Evolutionary conservation across 2,113 vertebrate genomes (phyloP), one percentile per base, ranked within the genome.

Genomic region (Natator depressus): DNA sequence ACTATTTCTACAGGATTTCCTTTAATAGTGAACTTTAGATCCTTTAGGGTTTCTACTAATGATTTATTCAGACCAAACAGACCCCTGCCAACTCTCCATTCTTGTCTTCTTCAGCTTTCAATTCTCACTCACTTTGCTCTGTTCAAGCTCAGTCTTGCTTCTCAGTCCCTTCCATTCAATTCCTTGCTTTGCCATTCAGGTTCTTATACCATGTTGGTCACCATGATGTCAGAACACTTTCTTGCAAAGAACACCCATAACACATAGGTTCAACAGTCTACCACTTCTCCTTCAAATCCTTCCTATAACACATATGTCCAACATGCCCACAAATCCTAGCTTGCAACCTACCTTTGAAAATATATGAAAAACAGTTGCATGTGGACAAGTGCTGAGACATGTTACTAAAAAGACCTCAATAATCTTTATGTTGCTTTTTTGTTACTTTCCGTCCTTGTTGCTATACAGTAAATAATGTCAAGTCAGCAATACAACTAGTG

Each of bases 401-500:
- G 2, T 79, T 54, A 2, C 25, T 92, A 76, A 9, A 24, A 72
- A 55, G 51, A 47, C 27, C 90, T 91, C 57, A 55, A 69, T 38
- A 42, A 38, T 80, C 29, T 86, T 95, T 93, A 88, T 91, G 54
- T 89, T 92, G 11, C 35, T 49, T 88, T n/a, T 82, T 35, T 84
- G 8, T 87, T 91, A 89, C 83, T 90, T 38, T n/a, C 72, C 4
- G 42, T 42, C 24, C 38, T 42, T 10, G n/a, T 38, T 75, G 8
- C 6, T 83, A 17, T 80, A 11, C 53, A 85, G 29, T 59, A 85
- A 93, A 87, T 89, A 72, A 91, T 93, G 25, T 72, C 20, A 93
- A 93, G 87, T 96, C 80, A 93, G 27, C 69, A 69, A n/a, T 88
- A 93, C 65, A 86, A 59, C 22, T 84, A 54, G 54, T 54, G n/a